phyloP scores from a whole-genome alignment of 2,113 vertebrate species.

The Nibea coibor region DNA sequence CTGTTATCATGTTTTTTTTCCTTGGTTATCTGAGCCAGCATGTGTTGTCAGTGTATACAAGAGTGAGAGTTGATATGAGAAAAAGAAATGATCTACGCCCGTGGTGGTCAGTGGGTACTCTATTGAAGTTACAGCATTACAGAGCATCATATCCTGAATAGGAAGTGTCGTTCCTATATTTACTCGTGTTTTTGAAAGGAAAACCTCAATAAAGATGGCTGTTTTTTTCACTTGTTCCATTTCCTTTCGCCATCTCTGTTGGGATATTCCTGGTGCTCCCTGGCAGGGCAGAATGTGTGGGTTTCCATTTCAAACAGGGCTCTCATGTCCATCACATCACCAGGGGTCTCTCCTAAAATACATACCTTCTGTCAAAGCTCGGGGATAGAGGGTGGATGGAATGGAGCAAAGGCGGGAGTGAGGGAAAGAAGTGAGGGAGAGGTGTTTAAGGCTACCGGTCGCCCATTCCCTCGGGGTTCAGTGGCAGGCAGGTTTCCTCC shows the following conservation, averaged over 20 bases:
- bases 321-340: constrained; percentile 81
- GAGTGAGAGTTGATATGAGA: constrained; percentile 73
- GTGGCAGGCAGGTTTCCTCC: constrained; percentile 64
- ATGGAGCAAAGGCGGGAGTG: constrained; percentile 53
- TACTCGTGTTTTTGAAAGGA: constrained; percentile 81
- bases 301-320: constrained; percentile 85
- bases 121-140: constrained; percentile 69
- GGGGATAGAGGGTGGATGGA: constrained; percentile 59
- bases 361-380: constrained; percentile 77
- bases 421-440: constrained; percentile 61
- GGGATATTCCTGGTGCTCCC: constrained; percentile 76
- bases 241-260: constrained; percentile 73
- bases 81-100: constrained; percentile 64
- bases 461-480: constrained; percentile 61
- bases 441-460: constrained; percentile 73
- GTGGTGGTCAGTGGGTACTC: constrained; percentile 67
- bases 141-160: constrained; percentile 70
- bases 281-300: constrained; percentile 73
- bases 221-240: constrained; percentile 77
- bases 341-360: constrained; percentile 83
- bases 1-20: constrained; percentile 77
- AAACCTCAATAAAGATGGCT: constrained; percentile 80
- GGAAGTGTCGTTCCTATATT: constrained; percentile 76
- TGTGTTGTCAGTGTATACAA: constrained; percentile 79
- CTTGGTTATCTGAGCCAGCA: constrained; percentile 77